Base-by-base conservation (phyloP, 2,888 invertebrate genomes). In the Terebella lapidaria region DNA sequence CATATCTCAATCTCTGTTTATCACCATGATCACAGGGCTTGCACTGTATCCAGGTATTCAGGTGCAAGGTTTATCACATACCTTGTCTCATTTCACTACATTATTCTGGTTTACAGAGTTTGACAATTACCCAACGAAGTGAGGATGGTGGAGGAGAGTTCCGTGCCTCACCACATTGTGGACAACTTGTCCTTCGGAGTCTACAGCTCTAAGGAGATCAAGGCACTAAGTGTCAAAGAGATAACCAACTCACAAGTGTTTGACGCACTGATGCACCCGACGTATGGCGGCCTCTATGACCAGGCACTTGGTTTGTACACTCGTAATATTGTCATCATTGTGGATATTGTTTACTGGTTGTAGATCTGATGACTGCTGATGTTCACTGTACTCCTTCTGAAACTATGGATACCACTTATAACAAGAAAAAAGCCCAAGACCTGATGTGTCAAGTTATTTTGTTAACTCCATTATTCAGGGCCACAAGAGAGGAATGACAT, bases 251-350 rank as follows among this genome's bases (percentile, higher is more conserved):
- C 89, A 0, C 78, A 87, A 46, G 86, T 89, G 18, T 91, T 94
- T 74, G 92, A 94, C 81, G 81, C 86, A 0, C 83, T 95, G 65
- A 91, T 91, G 0, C 90, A 94, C 81, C 87, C 94, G 1, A 82
- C 88, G 2, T 84, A 85, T 57, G 91, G 90, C 27, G 97, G 97
- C n/a, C 82, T 97, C 0, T 94, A 97, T 80, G 97, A 99, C 80
- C 86, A 87, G 55, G 84, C 85, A 1, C 82, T 97, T 79, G 97
- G 92, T 84, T 81, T 76, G 61, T 66, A 3, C n/a, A 27, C 15
- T 1, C 25, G 55, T 20, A 45, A 20, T 18, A 22, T 35, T 35
- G 42, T 35, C n/a, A 15, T 15, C 10, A 35, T 35, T 35, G 10
- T 35, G 42, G 42, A 35, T n/a, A 15, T n/a, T 35, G 42, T 15